phyloP scores from a whole-genome alignment of 2,797 vertebrate genomes.

The Anguilla obscura region DNA sequence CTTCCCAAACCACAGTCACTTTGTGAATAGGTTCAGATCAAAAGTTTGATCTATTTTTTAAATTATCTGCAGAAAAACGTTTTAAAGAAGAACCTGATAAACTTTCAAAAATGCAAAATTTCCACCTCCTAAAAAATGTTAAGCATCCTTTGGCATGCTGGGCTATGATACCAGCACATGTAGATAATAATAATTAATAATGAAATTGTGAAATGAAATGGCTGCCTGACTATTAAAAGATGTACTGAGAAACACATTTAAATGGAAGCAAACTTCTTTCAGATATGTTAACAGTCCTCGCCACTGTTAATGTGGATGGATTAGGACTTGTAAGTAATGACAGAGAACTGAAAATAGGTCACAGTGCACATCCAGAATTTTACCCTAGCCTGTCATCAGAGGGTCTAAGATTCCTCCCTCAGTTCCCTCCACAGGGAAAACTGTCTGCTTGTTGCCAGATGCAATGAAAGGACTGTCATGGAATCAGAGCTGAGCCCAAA shows the following conservation, averaged over 20 bases:
- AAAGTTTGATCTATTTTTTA: not conserved
- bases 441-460: constrained; percentile 37
- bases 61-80: not conserved
- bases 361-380: constrained; percentile 20
- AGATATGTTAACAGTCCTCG: not conserved
- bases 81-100: not conserved
- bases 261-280: not conserved
- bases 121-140: not conserved
- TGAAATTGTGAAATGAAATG: not conserved
- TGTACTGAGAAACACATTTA: too few relatives aligned
- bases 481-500: constrained; percentile 25
- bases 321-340: not conserved
- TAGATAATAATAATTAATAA: not conserved
- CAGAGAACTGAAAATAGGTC: constrained; percentile 16
- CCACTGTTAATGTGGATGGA: not conserved
- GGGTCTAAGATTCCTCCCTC: constrained; percentile 39
- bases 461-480: constrained; percentile 41
- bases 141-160: not conserved
- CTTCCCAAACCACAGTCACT: not conserved
- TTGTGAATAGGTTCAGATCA: not conserved
- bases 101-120: not conserved
- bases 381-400: constrained; percentile 30
- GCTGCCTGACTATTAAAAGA: not conserved
- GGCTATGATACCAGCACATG: not conserved
- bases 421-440: constrained; percentile 28